phyloP scores from a whole-genome alignment of 2,113 vertebrate genomes.

The Setophaga coronata region DNA sequence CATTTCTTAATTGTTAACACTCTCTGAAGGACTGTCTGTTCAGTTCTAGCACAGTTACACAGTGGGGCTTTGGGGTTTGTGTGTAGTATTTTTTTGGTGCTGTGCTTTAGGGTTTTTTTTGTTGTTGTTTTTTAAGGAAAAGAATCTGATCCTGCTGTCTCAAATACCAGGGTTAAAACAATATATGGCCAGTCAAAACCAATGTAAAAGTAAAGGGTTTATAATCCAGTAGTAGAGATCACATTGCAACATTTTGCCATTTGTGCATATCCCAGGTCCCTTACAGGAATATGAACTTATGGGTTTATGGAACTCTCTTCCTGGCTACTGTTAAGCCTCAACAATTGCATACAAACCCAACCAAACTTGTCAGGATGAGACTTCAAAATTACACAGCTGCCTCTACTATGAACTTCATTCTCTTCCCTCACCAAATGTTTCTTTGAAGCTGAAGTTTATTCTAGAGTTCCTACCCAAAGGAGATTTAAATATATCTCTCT shows the following conservation, averaged over 20 bases:
- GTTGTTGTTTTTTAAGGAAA: not conserved
- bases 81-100: not conserved
- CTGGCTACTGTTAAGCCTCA: not conserved
- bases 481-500: not conserved
- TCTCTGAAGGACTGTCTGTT: not conserved
- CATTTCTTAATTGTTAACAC: not conserved
- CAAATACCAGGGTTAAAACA: not conserved
- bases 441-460: not conserved
- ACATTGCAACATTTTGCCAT: rapidly evolving
- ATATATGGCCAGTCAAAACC: not conserved
- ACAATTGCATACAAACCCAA: not conserved
- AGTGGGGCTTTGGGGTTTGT: not conserved
- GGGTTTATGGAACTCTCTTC: not conserved
- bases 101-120: not conserved
- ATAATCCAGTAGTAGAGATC: not conserved
- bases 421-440: not conserved
- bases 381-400: not conserved
- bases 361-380: not conserved
- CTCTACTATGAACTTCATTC: not conserved
- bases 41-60: not conserved
- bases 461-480: not conserved
- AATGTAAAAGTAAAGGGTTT: not conserved
- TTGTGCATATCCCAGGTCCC: not conserved
- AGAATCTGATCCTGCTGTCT: not conserved
- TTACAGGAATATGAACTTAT: not conserved